Evolutionary conservation across 2,797 vertebrate species (phyloP), one percentile per base, ranked within the genome.

Genomic region (Pygocentrus nattereri): DNA sequence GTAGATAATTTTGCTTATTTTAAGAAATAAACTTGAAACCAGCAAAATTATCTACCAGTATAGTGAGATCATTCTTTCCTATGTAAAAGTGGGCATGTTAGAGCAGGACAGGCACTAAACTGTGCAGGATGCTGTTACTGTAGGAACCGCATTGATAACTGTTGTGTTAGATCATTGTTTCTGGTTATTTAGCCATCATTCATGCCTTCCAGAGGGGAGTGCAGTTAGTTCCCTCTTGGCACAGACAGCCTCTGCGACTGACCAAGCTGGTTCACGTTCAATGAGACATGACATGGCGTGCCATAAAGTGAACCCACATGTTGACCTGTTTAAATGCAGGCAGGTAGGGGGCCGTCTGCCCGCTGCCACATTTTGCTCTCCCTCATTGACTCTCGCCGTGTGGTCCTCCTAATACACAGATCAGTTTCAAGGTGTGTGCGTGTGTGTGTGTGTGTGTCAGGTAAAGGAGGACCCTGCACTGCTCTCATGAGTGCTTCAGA

Each of bases 401-500:
- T 88, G 88, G 77, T 79, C 88, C 78, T 87, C 78, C 82, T 92
- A 93, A 93, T 92, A 84, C 91, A 82, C 83, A 86, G 89, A 88
- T 94, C 84, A 6, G 79, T 93, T 91, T 90, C 93, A 77, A 54
- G 31, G 86, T 78, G 81, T 86, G 85, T 88, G 87, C 85, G 89
- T 89, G 90, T 80, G 89, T 87, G 86, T 90, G 72, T 88, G 88
- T 50, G 88, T 84, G 74, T 88, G 90, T 90, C 90, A 92, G 90
- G 87, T 87, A 88, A 88, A 89, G 87, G 82, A 62, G 79, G 85
- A 87, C 84, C 82, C 67, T 15, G 64, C 77, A 82, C 86, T 87
- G 88, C 87, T 82, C 89, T 65, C 87, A 87, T 84, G 89, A 88
- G 88, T 92, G 89, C 88, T 86, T 88, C 88, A 89, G 90, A 92